Evolutionary conservation across 2,888 invertebrate genomes (phyloP), one percentile per base, ranked within the genome.

Genomic region (Epinotia brunnichana): DNA sequence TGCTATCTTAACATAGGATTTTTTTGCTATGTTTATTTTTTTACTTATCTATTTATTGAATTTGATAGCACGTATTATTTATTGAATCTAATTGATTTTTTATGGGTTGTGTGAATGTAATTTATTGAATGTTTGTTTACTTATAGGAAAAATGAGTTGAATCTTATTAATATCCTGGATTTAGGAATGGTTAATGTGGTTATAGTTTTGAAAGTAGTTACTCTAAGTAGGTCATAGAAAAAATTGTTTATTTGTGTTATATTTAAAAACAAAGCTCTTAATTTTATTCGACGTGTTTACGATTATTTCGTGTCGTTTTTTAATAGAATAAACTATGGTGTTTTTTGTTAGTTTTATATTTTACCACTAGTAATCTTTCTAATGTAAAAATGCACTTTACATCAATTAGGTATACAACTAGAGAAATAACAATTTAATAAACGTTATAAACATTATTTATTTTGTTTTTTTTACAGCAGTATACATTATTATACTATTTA

Each of bases 51-150:
- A 64, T 64, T 53, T 53, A 54, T 54, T n/a, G 2, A 63, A 17
- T 63, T 13, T 3, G 51, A 17, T 63, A n/a, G 13, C 7, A 17
- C 35, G 5, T 29, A 39, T 11, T 21, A 29, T 29, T 63, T 60
- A 39, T 69, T 69, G 44, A 21, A 11, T 15, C 59, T 57, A 70
- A 66, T 73, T 67, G 54, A 59, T 74, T 77, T 74, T 70, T 79
- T 78, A 59, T 68, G 73, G 74, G 62, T 61, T 57, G 86, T 77
- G 73, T 85, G 85, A 79, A 77, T 85, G 89, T 89, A 87, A 88
- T 83, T 89, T 88, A 88, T 87, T 81, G 80, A 77, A 73, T 76
- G 79, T 68, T 67, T 76, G 80, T 75, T 73, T n/a, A n/a, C n/a
- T n/a, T 76, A 73, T 59, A 66, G 29, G 15, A 15, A 10, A 35